Percentiles rank a stretch among this genome's conserved stretches.
Evolutionary conservation across 2,888 invertebrate genomes (phyloP).

Genomic region (Drosophila dives): DNA sequence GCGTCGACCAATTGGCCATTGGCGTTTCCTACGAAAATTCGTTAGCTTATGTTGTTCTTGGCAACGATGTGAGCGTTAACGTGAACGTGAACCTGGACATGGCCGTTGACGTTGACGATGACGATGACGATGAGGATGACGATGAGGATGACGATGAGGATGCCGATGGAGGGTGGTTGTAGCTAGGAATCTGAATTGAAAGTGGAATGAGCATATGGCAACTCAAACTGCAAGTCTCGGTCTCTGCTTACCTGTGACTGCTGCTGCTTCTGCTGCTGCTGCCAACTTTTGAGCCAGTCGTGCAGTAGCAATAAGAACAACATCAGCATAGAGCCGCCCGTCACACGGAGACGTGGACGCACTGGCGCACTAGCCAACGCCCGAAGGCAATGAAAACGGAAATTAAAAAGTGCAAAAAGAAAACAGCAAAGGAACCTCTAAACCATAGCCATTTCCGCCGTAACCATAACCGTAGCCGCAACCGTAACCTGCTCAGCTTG

Average conservation of each 20-base stretch:
- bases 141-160: no score
- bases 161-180: background rate
- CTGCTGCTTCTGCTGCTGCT: constrained; percentile 49
- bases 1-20: constrained; percentile 58
- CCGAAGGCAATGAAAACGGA: constrained; percentile 70
- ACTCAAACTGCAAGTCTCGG: constrained; percentile 40
- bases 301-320: constrained; percentile 48
- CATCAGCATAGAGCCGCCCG: constrained; percentile 45
- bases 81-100: background rate
- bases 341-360: constrained; percentile 17
- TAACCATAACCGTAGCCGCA: constrained; percentile 49
- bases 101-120: background rate
- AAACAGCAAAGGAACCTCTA: constrained; percentile 74
- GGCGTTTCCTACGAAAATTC: constrained; percentile 65
- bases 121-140: no score
- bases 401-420: constrained; percentile 80
- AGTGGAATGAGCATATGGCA: constrained; percentile 34
- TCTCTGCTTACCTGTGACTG: constrained; percentile 38
- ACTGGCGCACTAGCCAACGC: constrained; percentile 40
- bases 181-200: constrained; percentile 12
- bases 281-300: constrained; percentile 58
- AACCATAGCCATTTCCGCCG: constrained; percentile 65
- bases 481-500: constrained; percentile 50
- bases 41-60: constrained; percentile 74
- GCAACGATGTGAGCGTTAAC: constrained; percentile 66